These are phyloP conservation scores for Syrista parreyssii DNA, from an alignment of 2,888 invertebrate species.

Conservation along the genomic window DNA sequence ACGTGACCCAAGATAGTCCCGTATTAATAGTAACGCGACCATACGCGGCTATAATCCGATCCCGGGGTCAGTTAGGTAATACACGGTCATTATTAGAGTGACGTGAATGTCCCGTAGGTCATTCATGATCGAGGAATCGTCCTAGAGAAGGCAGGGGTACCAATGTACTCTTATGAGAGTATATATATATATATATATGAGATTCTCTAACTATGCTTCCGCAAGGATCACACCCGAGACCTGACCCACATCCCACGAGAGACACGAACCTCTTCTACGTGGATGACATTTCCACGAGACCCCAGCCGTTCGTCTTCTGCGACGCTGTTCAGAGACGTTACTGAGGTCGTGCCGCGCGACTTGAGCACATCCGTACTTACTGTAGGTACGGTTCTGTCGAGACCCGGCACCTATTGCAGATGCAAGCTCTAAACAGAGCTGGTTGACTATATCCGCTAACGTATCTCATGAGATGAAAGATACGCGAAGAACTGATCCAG, in stretches of 20 bases:
- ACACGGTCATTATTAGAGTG: constrained; percentile 44
- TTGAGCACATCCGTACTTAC: background rate
- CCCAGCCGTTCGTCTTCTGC: background rate
- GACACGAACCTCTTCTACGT: constrained; percentile 41
- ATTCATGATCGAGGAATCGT: constrained; percentile 24
- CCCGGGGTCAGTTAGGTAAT: constrained; percentile 40
- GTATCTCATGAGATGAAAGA: background rate
- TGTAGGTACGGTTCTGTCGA: background rate
- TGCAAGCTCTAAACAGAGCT: background rate
- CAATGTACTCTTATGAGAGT: background rate
- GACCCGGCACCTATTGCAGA: background rate
- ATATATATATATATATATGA: background rate
- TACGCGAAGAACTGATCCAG: background rate
- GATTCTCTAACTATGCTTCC: background rate
- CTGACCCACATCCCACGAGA: constrained; percentile 57
- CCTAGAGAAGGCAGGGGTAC: background rate
- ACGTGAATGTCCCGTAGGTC: constrained; percentile 45
- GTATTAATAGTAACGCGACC: constrained; percentile 19
- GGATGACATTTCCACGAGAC: constrained; percentile 44
- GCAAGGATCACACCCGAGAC: constrained; percentile 44
- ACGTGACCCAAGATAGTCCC: background rate
- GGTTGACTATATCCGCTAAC: background rate
- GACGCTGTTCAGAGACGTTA: background rate
- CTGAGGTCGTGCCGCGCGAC: background rate
- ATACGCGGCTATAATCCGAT: constrained; percentile 25